phyloP scores from a whole-genome alignment of 2,797 vertebrate species.

The Sciurus vulgaris region DNA sequence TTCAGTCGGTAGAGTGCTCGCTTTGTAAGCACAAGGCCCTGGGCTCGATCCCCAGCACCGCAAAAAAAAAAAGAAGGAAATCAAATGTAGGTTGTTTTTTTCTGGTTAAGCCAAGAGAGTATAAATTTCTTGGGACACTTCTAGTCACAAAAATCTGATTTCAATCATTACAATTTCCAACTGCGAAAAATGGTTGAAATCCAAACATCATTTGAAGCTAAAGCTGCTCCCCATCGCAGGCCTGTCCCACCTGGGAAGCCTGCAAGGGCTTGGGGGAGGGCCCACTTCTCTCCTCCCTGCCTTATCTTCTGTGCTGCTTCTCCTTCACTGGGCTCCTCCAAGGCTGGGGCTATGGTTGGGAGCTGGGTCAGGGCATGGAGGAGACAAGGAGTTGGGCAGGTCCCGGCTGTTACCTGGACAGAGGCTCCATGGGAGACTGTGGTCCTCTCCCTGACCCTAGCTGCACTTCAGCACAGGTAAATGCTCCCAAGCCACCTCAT shows the following conservation, averaged over 20 bases:
- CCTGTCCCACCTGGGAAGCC: not conserved
- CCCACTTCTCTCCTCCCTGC: no score
- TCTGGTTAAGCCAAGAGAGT: not conserved
- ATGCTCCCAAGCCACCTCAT: fast-evolving
- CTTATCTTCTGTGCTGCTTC: not conserved
- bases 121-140: not conserved
- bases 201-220: not conserved
- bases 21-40: no score
- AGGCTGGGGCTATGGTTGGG: not conserved
- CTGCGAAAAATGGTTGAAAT: not conserved
- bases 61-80: not conserved
- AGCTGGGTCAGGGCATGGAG: not conserved
- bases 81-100: not conserved
- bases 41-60: no score
- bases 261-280: not conserved
- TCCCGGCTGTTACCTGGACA: not conserved
- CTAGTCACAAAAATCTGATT: not conserved
- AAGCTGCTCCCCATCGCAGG: not conserved
- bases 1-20: no score
- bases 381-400: no score
- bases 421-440: not conserved
- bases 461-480: fast-evolving
- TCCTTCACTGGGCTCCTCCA: not conserved
- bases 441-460: no score
- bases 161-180: not conserved